These are phyloP conservation scores for Trialeurodes vaporariorum DNA, from an alignment of 1,140 invertebrate species.

Conservation along the genomic window DNA sequence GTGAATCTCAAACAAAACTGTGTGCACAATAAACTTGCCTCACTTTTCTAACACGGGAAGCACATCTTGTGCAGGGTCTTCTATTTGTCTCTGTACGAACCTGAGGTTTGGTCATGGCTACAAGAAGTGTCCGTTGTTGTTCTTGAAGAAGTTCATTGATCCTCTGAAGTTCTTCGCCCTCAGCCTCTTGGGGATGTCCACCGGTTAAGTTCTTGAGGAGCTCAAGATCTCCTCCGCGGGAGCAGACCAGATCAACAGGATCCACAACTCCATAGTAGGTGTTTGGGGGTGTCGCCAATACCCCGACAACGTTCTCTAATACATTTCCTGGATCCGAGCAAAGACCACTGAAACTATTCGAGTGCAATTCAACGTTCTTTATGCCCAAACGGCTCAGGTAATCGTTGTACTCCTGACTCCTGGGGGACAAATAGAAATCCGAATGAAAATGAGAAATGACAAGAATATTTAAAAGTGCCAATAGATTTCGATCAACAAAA, in stretches of 20 bases:
- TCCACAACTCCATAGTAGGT: constrained; percentile 55
- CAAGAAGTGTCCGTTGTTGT: constrained; percentile 47
- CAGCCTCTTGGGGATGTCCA: constrained; percentile 22
- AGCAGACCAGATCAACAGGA: constrained; percentile 35
- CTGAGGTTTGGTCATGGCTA: constrained; percentile 51
- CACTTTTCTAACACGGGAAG: too few species aligned
- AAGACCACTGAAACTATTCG: constrained; percentile 44
- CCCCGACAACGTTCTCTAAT: constrained; percentile 54
- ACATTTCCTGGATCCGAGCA: constrained; percentile 34
- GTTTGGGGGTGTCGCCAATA: constrained; percentile 56
- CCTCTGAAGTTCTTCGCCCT: constrained; percentile 35
- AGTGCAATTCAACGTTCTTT: constrained; percentile 43
- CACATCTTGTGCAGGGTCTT: too few species aligned
- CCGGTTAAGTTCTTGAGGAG: constrained; percentile 51
- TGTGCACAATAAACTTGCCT: too few species aligned
- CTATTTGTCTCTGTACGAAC: too few species aligned
- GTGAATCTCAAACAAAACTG: too few species aligned
- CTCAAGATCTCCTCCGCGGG: constrained; percentile 49
- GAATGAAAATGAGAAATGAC: too few species aligned
- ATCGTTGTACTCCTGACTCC: background rate
- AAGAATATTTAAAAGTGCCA: too few species aligned
- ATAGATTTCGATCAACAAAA: too few species aligned
- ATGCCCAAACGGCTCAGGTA: background rate
- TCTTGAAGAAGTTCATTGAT: constrained; percentile 41
- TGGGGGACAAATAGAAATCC: background rate